Evolutionary conservation across 2,113 vertebrate genomes (phyloP).

Genomic region (Misgurnus mizolepis): DNA sequence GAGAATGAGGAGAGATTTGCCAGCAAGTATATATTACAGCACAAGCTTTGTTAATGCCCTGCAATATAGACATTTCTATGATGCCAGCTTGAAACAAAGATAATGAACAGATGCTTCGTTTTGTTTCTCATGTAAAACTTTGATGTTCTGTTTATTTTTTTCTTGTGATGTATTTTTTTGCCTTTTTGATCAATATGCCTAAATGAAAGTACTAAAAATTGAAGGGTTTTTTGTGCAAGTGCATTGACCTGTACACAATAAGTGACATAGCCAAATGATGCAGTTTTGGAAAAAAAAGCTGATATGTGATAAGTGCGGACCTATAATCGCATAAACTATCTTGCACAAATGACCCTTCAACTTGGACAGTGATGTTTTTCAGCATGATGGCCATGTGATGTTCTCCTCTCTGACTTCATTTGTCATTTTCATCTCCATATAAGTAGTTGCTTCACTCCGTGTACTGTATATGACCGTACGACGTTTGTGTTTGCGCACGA

Average conservation of each 20-base stretch:
- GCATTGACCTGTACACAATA: not conserved
- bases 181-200: conserved; percentile 32
- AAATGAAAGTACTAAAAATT: conserved; percentile 28
- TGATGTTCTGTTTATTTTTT: conserved; percentile 10
- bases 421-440: conserved; percentile 33
- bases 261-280: too few species aligned
- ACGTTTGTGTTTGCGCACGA: conserved; percentile 14
- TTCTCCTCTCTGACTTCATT: conserved; percentile 48
- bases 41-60: not conserved
- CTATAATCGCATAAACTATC: conserved; percentile 8
- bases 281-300: too few species aligned
- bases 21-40: not conserved
- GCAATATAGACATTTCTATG: not conserved
- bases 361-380: conserved; percentile 32
- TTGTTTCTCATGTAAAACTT: not conserved
- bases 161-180: conserved; percentile 1
- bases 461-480: conserved; percentile 32
- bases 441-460: conserved; percentile 41
- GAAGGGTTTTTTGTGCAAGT: conserved; percentile 36
- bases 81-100: not conserved
- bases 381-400: conserved; percentile 55
- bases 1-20: not conserved
- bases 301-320: too few species aligned
- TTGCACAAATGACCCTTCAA: conserved; percentile 44
- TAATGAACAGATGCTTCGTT: conserved; percentile 11